These are phyloP conservation scores for Propithecus coquereli DNA, from an alignment of 2,113 vertebrate species.

Conservation along the genomic window DNA sequence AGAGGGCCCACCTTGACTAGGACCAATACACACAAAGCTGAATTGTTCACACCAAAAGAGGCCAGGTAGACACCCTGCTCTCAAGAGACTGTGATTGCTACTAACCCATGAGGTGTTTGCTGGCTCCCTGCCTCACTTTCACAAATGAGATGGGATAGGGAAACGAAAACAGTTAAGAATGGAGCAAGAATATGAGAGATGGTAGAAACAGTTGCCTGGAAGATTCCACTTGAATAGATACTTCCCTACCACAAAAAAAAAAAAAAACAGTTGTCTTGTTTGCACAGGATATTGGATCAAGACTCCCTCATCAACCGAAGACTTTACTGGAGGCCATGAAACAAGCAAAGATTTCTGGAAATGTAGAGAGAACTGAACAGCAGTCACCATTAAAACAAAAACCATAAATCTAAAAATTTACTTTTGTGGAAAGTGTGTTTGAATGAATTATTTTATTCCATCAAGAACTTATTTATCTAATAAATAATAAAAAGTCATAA, in stretches of 20 bases:
- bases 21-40: conserved; percentile 9
- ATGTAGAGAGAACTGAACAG: neutral
- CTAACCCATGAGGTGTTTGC: neutral
- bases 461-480: neutral
- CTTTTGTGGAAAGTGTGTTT: neutral
- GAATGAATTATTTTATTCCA: neutral
- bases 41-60: neutral
- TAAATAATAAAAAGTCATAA: neutral
- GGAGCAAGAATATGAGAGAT: neutral
- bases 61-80: neutral
- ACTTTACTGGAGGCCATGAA: neutral
- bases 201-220: neutral
- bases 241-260: neutral
- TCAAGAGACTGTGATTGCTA: neutral
- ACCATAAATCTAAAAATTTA: neutral
- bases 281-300: neutral
- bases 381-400: neutral
- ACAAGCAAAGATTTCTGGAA: neutral
- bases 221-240: neutral
- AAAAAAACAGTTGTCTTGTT: neutral
- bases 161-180: neutral
- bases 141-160: neutral
- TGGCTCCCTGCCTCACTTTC: neutral
- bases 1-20: neutral
- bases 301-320: neutral